Percentiles rank a stretch among this genome's conserved stretches.
These are phyloP conservation scores for Psophia crepitans DNA, from an alignment of 2,113 vertebrate genomes.

Conservation along the genomic window DNA sequence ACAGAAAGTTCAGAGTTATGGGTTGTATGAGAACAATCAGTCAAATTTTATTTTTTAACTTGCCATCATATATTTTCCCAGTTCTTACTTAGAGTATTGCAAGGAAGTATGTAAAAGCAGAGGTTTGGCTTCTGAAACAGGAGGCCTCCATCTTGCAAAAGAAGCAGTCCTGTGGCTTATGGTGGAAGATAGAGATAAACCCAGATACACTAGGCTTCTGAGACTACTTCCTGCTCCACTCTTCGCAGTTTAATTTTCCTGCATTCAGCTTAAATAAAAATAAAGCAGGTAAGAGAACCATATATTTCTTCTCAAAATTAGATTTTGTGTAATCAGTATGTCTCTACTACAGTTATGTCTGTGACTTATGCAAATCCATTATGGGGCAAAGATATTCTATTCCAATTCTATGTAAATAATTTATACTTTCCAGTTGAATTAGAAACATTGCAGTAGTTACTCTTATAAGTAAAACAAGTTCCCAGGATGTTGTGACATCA, in stretches of 20 bases:
- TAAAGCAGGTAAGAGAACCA: background rate
- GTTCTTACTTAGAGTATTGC: background rate
- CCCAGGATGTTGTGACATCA: background rate
- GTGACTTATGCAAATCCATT: background rate
- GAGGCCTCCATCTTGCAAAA: background rate
- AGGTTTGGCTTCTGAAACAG: background rate
- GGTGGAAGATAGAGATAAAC: background rate
- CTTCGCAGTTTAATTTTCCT: background rate
- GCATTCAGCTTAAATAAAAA: background rate
- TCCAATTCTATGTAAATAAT: background rate
- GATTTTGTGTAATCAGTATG: background rate
- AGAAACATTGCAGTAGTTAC: background rate
- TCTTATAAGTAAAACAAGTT: background rate
- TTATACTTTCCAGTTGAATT: background rate
- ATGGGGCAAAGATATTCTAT: background rate
- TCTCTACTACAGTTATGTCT: background rate
- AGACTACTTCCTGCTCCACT: background rate
- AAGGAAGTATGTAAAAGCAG: background rate
- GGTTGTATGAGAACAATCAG: background rate
- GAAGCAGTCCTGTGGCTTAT: background rate
- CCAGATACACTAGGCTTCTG: background rate
- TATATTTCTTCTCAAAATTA: background rate
- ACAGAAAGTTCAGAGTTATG: background rate
- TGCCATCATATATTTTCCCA: background rate
- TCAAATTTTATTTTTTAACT: background rate